phyloP scores from a whole-genome alignment of 2,113 vertebrate genomes.

The Salvator merianae region DNA sequence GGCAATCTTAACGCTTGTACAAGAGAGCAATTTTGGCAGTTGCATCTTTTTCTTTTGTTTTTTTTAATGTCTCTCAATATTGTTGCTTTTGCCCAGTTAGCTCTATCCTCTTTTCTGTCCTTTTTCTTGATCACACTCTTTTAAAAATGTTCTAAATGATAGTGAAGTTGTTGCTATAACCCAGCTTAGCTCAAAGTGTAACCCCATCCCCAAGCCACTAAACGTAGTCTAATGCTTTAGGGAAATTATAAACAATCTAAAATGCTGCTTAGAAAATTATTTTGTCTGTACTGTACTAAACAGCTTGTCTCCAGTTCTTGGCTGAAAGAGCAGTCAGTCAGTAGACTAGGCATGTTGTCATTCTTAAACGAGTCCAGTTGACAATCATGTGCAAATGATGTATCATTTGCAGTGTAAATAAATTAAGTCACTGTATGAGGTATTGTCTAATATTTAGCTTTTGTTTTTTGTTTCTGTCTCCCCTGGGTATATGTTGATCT shows the following conservation, averaged over 20 bases:
- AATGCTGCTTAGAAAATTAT: conserved; percentile 16
- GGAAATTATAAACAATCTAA: conserved; percentile 8
- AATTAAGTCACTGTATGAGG: conserved; percentile 27
- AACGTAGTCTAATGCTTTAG: not conserved
- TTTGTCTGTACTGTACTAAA: not conserved
- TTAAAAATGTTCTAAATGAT: not conserved
- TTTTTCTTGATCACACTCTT: too few relatives aligned
- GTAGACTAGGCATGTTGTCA: conserved; percentile 17
- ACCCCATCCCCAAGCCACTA: not conserved
- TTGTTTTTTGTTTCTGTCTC: not conserved
- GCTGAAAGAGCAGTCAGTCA: conserved; percentile 12
- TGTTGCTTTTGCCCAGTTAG: not conserved
- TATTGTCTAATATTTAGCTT: conserved; percentile 16
- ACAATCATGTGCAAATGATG: not conserved
- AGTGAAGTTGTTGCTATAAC: not conserved
- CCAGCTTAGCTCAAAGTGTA: not conserved
- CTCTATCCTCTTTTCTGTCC: not conserved
- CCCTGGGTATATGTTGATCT: not conserved
- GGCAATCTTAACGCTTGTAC: not conserved
- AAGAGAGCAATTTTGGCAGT: not conserved
- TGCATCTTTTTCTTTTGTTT: not conserved
- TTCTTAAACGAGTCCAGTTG: conserved; percentile 23
- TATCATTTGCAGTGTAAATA: conserved; percentile 20
- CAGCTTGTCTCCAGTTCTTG: conserved; percentile 15
- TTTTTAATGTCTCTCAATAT: not conserved